These are phyloP conservation scores for Myotis brandtii DNA, from an alignment of 2,113 vertebrate species.

Conservation along the genomic window DNA sequence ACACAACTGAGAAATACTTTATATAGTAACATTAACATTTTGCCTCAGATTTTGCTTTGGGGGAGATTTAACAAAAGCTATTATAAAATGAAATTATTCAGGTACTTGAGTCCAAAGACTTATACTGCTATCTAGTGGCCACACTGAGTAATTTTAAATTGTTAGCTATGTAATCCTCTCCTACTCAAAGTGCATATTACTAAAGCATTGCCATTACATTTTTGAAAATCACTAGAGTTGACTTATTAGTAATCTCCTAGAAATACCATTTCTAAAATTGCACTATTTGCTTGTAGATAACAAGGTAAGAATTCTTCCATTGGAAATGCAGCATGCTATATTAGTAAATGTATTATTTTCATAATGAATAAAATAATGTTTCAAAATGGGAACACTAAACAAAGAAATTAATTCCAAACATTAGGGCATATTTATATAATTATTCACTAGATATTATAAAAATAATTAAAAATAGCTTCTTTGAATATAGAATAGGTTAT, in stretches of 20 bases:
- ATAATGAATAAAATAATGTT: conserved; percentile 12
- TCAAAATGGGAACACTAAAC: background rate
- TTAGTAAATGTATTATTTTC: background rate
- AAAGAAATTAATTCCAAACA: background rate
- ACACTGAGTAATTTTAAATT: conserved; percentile 45
- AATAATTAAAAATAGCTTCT: background rate
- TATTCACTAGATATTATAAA: background rate
- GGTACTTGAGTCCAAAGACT: conserved; percentile 62
- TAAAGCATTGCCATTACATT: background rate
- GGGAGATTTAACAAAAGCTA: conserved; percentile 55
- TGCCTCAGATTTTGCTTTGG: conserved; percentile 49
- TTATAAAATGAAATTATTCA: conserved; percentile 47
- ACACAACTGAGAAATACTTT: conserved; percentile 54
- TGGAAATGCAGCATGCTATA: background rate
- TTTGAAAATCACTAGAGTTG: conserved; percentile 45
- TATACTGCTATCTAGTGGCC: conserved; percentile 86
- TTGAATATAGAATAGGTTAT: background rate
- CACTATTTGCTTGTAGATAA: background rate
- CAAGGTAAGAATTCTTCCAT: background rate
- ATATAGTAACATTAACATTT: conserved; percentile 44
- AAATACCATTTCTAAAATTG: background rate
- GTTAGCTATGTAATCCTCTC: background rate
- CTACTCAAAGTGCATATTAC: background rate
- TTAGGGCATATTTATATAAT: background rate
- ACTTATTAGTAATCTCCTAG: background rate